Conservation (phyloP, 2,113 vertebrate species). For the human (Homo sapiens) region DNA sequence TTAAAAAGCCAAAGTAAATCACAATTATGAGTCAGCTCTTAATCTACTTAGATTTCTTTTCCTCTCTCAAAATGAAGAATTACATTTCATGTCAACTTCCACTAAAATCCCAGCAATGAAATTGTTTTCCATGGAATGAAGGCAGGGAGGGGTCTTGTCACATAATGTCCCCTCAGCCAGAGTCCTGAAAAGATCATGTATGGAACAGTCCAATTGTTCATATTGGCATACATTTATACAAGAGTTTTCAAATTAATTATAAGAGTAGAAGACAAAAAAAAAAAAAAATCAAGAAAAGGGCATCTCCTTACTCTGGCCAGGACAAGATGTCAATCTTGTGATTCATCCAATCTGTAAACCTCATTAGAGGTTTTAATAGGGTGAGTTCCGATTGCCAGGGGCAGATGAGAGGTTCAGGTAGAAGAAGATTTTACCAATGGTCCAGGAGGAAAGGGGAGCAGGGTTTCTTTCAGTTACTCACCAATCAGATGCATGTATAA, state of each 20-base stretch:
- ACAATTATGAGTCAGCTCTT: constrained; percentile 47
- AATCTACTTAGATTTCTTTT: not conserved
- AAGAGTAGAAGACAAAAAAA: not conserved
- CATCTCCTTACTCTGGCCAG: not conserved
- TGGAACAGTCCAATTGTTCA: not conserved
- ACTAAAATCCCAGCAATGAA: not conserved
- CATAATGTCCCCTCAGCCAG: not conserved
- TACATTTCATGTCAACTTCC: not conserved
- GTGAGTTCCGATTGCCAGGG: not conserved
- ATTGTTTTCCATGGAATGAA: not conserved
- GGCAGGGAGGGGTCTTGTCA: not conserved
- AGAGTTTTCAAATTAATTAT: not conserved
- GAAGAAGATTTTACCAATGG: not conserved
- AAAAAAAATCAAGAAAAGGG: not conserved
- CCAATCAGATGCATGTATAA: not conserved
- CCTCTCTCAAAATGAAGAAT: not conserved
- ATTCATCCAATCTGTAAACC: not conserved
- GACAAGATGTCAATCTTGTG: not conserved
- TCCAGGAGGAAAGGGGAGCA: not conserved
- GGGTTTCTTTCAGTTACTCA: not conserved
- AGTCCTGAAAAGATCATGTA: not conserved
- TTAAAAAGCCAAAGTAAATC: constrained; percentile 61
- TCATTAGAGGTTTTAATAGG: not conserved
- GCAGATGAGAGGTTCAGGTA: not conserved
- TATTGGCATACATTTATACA: not conserved